Percentiles rank a stretch among this genome's conserved stretches.
These are phyloP conservation scores for Leucophenga maculata DNA, from an alignment of 2,888 invertebrate genomes.

Conservation along the genomic window DNA sequence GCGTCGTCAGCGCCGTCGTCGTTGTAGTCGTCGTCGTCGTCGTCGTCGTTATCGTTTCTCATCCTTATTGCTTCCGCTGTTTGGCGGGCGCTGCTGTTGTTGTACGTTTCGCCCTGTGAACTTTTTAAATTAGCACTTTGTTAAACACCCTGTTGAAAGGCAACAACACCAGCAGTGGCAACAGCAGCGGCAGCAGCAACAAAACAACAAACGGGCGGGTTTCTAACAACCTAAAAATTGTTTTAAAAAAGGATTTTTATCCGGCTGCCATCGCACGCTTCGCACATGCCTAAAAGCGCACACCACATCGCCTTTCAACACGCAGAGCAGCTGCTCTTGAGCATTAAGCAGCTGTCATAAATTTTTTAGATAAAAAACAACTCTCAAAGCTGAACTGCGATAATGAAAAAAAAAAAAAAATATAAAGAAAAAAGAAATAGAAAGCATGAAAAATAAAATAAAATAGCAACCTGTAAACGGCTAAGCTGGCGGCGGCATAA, in stretches of 20 bases:
- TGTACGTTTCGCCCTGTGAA: slow-evolving; percentile 45
- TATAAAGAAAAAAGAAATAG: no score
- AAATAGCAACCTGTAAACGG: slow-evolving; percentile 9
- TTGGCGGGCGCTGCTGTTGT: no score
- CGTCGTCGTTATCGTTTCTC: slow-evolving; percentile 36
- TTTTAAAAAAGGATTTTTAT: slow-evolving; percentile 15
- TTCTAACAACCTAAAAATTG: background rate
- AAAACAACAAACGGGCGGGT: no score
- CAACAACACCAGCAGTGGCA: slow-evolving; percentile 38
- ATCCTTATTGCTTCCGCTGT: slow-evolving; percentile 26
- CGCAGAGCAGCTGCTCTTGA: slow-evolving; percentile 55
- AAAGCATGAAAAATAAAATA: slow-evolving; percentile 2
- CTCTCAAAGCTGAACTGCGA: background rate
- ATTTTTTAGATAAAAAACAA: slow-evolving; percentile 46
- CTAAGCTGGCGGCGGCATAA: slow-evolving; percentile 18
- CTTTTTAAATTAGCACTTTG: slow-evolving; percentile 71
- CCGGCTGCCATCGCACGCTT: slow-evolving; percentile 4
- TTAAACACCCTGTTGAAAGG: slow-evolving; percentile 55
- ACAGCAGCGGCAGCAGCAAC: slow-evolving; percentile 2
- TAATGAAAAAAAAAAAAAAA: slow-evolving; percentile 4
- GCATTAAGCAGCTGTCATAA: slow-evolving; percentile 62
- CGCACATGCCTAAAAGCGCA: no score
- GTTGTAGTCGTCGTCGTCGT: slow-evolving; percentile 43
- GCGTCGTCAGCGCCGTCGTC: slow-evolving; percentile 40
- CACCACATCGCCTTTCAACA: background rate